A percentile compares a stretch with the other conserved stretches of the same genome.
These are phyloP conservation scores for Drosophila kanekoi DNA, from an alignment of 2,888 invertebrate genomes.

Conservation along the genomic window DNA sequence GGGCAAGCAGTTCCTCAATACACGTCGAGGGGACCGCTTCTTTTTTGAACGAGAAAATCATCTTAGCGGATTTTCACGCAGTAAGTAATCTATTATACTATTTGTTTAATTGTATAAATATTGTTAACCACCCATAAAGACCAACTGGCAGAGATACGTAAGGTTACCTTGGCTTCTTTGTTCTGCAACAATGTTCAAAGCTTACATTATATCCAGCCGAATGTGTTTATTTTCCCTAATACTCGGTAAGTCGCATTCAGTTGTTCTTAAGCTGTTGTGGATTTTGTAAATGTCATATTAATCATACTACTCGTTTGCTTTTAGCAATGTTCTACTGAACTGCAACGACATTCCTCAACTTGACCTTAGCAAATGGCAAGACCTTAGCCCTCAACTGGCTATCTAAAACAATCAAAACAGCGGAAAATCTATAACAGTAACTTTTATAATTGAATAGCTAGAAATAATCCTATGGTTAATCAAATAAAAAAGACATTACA, in stretches of 20 bases:
- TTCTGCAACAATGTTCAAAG: conserved; percentile 91
- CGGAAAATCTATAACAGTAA: not conserved
- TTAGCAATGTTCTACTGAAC: conserved; percentile 67
- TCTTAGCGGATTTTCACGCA: conserved; percentile 86
- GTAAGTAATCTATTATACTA: conserved; percentile 72
- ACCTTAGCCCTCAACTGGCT: conserved; percentile 54
- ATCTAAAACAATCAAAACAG: conserved; percentile 3
- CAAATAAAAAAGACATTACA: too few relatives aligned
- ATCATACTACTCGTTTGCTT: not conserved
- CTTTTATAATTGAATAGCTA: not conserved
- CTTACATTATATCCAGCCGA: conserved; percentile 88
- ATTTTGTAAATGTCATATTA: too few relatives aligned
- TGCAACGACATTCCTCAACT: conserved; percentile 73
- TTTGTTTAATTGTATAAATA: not conserved
- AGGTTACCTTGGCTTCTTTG: conserved; percentile 90
- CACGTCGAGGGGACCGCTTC: conserved; percentile 89
- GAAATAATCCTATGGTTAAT: not conserved
- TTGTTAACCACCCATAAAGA: conserved; percentile 76
- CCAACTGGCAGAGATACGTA: conserved; percentile 91
- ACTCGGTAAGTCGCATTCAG: conserved; percentile 53
- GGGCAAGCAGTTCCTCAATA: conserved; percentile 89
- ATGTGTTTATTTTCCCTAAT: conserved; percentile 75
- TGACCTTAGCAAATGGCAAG: conserved; percentile 77
- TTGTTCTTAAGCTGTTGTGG: not conserved
- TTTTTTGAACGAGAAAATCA: conserved; percentile 88